phyloP scores from a whole-genome alignment of 2,113 vertebrate species.

The Pluvianellus socialis region DNA sequence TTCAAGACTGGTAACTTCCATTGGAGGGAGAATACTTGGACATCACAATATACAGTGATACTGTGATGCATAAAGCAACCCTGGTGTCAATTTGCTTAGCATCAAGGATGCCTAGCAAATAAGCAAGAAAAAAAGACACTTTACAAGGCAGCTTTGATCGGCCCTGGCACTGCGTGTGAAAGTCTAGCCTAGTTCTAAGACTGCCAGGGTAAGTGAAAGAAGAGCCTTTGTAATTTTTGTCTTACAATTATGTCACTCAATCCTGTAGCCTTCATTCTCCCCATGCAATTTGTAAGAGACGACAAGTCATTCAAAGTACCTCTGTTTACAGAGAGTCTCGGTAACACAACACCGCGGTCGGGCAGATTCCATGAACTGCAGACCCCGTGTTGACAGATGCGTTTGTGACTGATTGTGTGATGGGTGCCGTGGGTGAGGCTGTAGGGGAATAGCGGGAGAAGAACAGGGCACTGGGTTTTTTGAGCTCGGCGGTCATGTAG shows the following conservation, averaged over 20 bases:
- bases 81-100: neutral
- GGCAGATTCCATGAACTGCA: conserved; percentile 62
- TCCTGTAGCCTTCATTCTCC: conserved; percentile 45
- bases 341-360: conserved; percentile 31
- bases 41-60: neutral
- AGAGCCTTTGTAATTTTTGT: conserved; percentile 49
- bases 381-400: conserved; percentile 51
- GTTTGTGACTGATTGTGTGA: conserved; percentile 59
- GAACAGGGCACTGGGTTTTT: neutral
- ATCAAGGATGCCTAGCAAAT: neutral
- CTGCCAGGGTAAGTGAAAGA: conserved; percentile 36
- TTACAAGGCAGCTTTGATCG: conserved; percentile 7
- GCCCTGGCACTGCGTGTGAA: neutral
- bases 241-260: conserved; percentile 54
- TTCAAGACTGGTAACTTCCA: neutral
- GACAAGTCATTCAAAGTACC: conserved; percentile 56
- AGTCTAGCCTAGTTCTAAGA: conserved; percentile 28
- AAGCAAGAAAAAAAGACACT: neutral
- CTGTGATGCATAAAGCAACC: neutral
- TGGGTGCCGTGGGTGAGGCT: conserved; percentile 34
- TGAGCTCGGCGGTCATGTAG: neutral
- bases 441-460: neutral
- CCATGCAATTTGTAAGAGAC: conserved; percentile 31
- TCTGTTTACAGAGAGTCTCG: conserved; percentile 56
- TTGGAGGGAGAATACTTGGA: neutral